These are phyloP conservation scores for Oscheius onirici DNA, from an alignment of 2,888 invertebrate genomes.

Conservation along the genomic window DNA sequence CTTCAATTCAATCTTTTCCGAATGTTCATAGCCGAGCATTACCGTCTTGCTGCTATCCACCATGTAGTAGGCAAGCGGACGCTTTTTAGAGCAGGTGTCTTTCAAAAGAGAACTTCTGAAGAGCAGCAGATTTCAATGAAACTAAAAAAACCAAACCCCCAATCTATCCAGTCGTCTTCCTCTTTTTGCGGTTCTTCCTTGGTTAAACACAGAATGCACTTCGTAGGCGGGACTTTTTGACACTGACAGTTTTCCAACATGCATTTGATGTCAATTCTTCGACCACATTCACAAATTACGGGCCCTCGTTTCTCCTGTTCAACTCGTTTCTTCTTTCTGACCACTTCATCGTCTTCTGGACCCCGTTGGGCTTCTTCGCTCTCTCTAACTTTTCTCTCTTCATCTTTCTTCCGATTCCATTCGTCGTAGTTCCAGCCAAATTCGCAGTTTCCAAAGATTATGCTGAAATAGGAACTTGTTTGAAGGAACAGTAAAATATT, in stretches of 20 bases:
- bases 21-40: conserved; percentile 29
- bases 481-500: conserved; percentile 75
- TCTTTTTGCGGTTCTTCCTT: conserved; percentile 6
- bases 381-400: conserved; percentile 2
- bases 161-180: conserved; percentile 43
- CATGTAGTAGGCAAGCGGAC: conserved; percentile 37
- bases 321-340: conserved; percentile 29
- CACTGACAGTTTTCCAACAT: conserved; percentile 53
- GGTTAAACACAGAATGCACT: conserved; percentile 35
- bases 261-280: conserved; percentile 46
- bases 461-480: conserved; percentile 24
- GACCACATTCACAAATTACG: conserved; percentile 34
- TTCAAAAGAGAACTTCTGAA: conserved; percentile 1
- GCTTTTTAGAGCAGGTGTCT: conserved; percentile 22
- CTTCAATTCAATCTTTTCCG: conserved; percentile 9
- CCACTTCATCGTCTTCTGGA: background rate
- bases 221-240: conserved; percentile 31
- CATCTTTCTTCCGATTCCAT: conserved; percentile 33
- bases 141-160: conserved; percentile 33
- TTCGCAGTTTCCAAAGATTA: conserved; percentile 54
- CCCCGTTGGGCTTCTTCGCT: conserved; percentile 19
- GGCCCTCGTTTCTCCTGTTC: background rate
- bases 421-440: conserved; percentile 56
- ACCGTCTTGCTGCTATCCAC: conserved; percentile 35
- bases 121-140: background rate